Base-by-base conservation (phyloP, 2,113 vertebrate species). In the Brachionichthys hirsutus region DNA sequence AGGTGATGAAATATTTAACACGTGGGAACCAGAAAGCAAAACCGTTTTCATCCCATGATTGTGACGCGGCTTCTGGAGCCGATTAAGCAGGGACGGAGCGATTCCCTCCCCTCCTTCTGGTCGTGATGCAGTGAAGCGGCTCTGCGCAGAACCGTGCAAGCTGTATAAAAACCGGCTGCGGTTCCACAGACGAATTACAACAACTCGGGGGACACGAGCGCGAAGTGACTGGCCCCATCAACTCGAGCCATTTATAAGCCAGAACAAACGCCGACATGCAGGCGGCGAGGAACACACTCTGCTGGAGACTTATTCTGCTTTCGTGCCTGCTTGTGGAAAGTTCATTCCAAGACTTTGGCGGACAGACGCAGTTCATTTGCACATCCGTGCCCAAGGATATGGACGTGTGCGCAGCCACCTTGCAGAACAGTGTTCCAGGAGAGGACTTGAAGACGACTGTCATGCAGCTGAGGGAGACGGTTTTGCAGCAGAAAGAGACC, bases 401-500 rank as follows among this genome's bases (percentile, higher is more conserved):
- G 91, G 95, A 98, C 92, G 90, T 98, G 84, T 98, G 97, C 84
- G 90, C 94, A 0, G 94, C 96, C 60, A 89, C 95, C 14, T 85
- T 94, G 85, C 94, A 94, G 80, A 92, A 93, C 76, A 87, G 89
- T 49, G 94, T 94, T 19, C 89, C 92, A 1, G 91, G 92, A 0
- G 94, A 95, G 66, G 95, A 98, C 86, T 78, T 96, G 84, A 94
- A 94, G 81, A 92, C 88, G 83, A 95, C 88, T 2, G 94, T 97
- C 30, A 91, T 97, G 89, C 96, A 98, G 88, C 92, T 99, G 67
- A 90, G 96, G 68, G 97, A 99, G 85, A 97, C 95, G 7, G 95
- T 98, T 60, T 87, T 98, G 82, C 95, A 97, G 91, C 97, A 98
- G 77, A 98, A 96, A 54, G 97, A 98, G 82, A 98, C 96, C 35